phyloP scores from a whole-genome alignment of 2,888 invertebrate species.

The Tinea trinotella region DNA sequence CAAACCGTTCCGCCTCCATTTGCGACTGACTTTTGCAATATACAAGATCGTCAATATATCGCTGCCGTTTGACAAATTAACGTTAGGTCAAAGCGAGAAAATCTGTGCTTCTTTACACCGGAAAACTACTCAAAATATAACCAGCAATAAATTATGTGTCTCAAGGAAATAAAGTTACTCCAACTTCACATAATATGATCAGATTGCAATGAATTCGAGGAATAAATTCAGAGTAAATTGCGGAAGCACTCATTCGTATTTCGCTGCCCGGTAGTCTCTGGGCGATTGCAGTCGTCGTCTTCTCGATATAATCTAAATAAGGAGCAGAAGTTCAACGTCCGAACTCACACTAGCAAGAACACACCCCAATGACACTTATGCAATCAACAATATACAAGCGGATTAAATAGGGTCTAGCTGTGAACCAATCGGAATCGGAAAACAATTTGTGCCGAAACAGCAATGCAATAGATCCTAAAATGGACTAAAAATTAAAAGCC shows the following conservation, averaged over 20 bases:
- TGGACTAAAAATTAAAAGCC: slow-evolving; percentile 12
- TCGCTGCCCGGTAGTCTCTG: slow-evolving; percentile 42
- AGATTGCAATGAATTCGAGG: neutral
- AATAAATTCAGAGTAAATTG: slow-evolving; percentile 34
- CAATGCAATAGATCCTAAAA: neutral
- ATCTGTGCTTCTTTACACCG: neutral
- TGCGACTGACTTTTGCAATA: slow-evolving; percentile 32
- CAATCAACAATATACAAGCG: neutral
- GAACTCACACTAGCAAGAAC: slow-evolving; percentile 44
- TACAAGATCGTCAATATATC: slow-evolving; percentile 6
- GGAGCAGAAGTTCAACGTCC: slow-evolving; percentile 70
- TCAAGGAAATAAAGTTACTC: neutral
- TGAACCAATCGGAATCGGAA: too few relatives aligned
- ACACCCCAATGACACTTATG: slow-evolving; percentile 36
- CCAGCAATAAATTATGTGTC: neutral
- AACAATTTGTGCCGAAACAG: neutral
- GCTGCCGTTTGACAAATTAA: neutral
- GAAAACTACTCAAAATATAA: neutral
- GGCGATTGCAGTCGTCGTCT: slow-evolving; percentile 56
- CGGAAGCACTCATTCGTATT: slow-evolving; percentile 59
- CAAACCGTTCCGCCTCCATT: slow-evolving; percentile 51
- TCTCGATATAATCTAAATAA: slow-evolving; percentile 70
- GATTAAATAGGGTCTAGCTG: neutral
- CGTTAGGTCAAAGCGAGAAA: neutral
- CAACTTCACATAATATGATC: neutral